Percentiles rank a stretch among this genome's conserved stretches.
Evolutionary conservation across 1,140 invertebrate species (phyloP).

Genomic region (Drosophila lini): DNA sequence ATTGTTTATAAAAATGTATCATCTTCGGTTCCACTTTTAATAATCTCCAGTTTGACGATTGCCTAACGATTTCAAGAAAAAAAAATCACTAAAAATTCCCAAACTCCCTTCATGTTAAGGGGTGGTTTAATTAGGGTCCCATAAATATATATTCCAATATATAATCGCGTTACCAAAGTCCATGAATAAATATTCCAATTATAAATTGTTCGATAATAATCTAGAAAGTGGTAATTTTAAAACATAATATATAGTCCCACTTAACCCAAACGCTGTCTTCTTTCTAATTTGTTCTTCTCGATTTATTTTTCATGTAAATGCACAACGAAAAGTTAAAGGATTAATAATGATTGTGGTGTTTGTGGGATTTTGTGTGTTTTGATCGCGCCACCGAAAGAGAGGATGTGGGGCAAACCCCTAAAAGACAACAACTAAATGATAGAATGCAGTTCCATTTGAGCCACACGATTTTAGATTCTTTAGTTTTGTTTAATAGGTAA

Average conservation of each 20-base stretch:
- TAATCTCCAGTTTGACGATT: too few relatives aligned
- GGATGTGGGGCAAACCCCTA: neutral
- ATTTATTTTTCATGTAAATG: slow-evolving; percentile 66
- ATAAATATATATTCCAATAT: neutral
- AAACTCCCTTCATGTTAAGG: too few relatives aligned
- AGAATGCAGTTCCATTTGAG: slow-evolving; percentile 41
- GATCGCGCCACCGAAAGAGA: neutral
- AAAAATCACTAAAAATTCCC: too few relatives aligned
- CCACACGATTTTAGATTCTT: slow-evolving; percentile 27
- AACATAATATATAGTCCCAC: neutral
- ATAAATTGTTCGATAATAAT: neutral
- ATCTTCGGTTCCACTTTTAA: too few relatives aligned
- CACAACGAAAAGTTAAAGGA: slow-evolving; percentile 42
- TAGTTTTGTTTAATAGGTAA: slow-evolving; percentile 70
- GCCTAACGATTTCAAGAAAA: too few relatives aligned
- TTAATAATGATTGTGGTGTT: slow-evolving; percentile 18
- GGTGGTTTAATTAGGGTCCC: too few relatives aligned
- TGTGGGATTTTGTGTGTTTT: slow-evolving; percentile 2
- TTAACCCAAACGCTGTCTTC: neutral
- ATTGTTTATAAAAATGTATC: too few relatives aligned
- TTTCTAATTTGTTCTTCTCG: slow-evolving; percentile 22
- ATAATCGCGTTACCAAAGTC: neutral
- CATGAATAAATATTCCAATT: too few relatives aligned
- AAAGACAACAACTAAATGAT: slow-evolving; percentile 18
- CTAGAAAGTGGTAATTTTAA: neutral